Percentiles rank a stretch among this genome's conserved stretches.
These are phyloP conservation scores for Scolopax mira DNA, from an alignment of 2,113 vertebrate genomes.

Conservation along the genomic window DNA sequence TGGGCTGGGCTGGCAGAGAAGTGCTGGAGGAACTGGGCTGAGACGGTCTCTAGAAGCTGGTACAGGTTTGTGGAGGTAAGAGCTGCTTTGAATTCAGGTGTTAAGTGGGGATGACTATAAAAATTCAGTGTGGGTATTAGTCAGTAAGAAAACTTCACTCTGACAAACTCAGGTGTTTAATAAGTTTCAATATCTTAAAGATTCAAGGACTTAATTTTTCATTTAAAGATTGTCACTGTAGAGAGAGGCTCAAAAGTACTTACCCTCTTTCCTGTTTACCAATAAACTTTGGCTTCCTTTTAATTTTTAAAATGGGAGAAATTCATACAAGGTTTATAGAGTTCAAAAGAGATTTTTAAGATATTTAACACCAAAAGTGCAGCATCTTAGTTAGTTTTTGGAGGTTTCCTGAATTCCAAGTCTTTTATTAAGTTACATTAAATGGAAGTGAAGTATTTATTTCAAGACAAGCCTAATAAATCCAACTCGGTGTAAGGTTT, in stretches of 20 bases:
- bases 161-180: background rate
- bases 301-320: background rate
- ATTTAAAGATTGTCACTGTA: background rate
- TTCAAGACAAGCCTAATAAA: background rate
- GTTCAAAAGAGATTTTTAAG: background rate
- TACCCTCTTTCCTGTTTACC: background rate
- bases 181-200: background rate
- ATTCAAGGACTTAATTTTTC: background rate
- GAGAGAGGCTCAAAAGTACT: background rate
- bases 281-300: background rate
- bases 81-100: background rate
- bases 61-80: slow-evolving; percentile 41
- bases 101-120: background rate
- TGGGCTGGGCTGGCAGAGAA: background rate
- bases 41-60: background rate
- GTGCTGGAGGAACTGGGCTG: background rate
- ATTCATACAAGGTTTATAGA: background rate
- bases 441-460: background rate
- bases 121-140: background rate
- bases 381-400: background rate
- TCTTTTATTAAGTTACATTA: background rate
- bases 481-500: background rate
- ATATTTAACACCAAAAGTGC: background rate
- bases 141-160: background rate
- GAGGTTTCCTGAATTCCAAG: background rate